phyloP scores from a whole-genome alignment of 2,888 invertebrate genomes.

The Prenolepis imparis region DNA sequence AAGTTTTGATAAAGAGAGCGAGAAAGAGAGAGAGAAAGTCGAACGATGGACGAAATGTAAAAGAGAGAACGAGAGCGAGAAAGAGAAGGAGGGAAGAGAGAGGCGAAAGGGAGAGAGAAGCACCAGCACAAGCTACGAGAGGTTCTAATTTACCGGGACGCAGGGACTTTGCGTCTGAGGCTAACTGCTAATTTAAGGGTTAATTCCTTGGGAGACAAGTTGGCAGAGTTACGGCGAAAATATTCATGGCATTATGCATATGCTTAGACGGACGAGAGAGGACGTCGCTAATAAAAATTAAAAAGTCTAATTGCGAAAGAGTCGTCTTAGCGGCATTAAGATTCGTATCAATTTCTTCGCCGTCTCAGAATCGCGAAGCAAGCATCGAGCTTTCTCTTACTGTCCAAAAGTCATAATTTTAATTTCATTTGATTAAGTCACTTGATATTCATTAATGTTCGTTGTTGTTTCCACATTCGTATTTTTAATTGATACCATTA shows the following conservation, averaged over 20 bases:
- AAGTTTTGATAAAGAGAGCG: constrained; percentile 75
- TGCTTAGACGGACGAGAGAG: constrained; percentile 82
- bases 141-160: constrained; percentile 85
- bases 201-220: constrained; percentile 87
- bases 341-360: constrained; percentile 72
- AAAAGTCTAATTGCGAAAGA: constrained; percentile 86
- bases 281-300: constrained; percentile 85
- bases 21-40: constrained; percentile 66
- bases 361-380: background rate
- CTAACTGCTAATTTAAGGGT: constrained; percentile 87
- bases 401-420: constrained; percentile 13
- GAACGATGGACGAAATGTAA: constrained; percentile 58
- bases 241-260: constrained; percentile 87
- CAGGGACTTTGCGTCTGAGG: constrained; percentile 84
- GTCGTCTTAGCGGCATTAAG: constrained; percentile 75
- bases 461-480: background rate
- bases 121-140: constrained; percentile 76
- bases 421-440: background rate
- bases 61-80: constrained; percentile 31
- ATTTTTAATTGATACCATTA: background rate
- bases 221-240: constrained; percentile 86
- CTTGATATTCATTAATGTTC: background rate
- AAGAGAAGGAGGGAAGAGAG: constrained; percentile 41
- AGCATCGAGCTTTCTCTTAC: constrained; percentile 22
- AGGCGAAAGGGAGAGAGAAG: constrained; percentile 66